Percentiles rank a stretch among this genome's conserved stretches.
Evolutionary conservation across 92 coral and sea anemone species (phyloP).

Genomic region (Umimayanthus kanabou): DNA sequence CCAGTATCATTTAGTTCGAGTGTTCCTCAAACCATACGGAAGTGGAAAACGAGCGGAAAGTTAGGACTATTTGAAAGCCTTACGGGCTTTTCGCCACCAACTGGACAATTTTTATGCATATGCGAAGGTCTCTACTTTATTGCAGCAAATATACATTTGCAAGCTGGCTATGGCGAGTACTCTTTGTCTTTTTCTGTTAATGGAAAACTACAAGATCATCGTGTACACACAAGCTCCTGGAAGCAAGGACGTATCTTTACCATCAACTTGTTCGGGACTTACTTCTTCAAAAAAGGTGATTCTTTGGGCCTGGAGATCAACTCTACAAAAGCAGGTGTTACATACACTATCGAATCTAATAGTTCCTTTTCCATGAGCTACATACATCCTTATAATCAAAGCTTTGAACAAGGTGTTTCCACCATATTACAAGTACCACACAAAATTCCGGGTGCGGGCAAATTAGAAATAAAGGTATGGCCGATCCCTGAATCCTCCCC

Average conservation of each 20-base stretch:
- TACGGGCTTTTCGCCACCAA: constrained; percentile 56
- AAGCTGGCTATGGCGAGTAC: constrained; percentile 41
- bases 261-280: constrained; percentile 45
- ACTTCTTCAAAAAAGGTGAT: constrained; percentile 54
- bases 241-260: constrained; percentile 31
- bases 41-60: constrained; percentile 59
- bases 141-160: constrained; percentile 57
- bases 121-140: constrained; percentile 64
- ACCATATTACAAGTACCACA: constrained; percentile 25
- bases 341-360: constrained; percentile 16
- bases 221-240: background rate
- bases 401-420: constrained; percentile 53
- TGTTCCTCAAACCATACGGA: constrained; percentile 35
- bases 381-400: constrained; percentile 46
- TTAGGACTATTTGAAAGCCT: constrained; percentile 57
- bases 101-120: constrained; percentile 52
- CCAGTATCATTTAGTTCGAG: background rate
- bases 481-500: constrained; percentile 26
- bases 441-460: constrained; percentile 59
- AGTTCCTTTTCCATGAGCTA: constrained; percentile 58
- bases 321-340: constrained; percentile 5
- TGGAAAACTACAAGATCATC: constrained; percentile 41
- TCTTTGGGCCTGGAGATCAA: constrained; percentile 34
- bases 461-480: constrained; percentile 51
- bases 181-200: constrained; percentile 43